Conservation (phyloP, 2,797 vertebrate species). For the Phrynocephalus forsythii region DNA sequence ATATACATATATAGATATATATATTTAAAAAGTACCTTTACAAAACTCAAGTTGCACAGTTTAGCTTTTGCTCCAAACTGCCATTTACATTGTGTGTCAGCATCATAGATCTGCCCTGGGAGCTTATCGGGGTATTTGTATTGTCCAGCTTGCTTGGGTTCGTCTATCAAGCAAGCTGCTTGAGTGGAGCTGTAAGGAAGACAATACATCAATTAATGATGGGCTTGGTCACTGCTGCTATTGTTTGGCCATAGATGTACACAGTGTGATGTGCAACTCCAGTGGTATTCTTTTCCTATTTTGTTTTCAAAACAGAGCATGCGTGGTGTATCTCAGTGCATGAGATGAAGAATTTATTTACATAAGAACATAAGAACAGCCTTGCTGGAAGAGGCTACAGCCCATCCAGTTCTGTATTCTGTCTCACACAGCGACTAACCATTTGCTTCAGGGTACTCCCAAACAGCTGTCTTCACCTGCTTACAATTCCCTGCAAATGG, state of each 20-base stretch:
- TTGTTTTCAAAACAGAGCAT: too few species aligned
- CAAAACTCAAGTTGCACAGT: constrained; percentile 93
- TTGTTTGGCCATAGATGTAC: constrained; percentile 57
- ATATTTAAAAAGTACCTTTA: constrained; percentile 85
- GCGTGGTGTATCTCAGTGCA: too few species aligned
- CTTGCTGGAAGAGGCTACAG: too few species aligned
- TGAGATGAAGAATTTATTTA: too few species aligned
- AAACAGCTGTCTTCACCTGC: too few species aligned
- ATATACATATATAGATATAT: too few species aligned
- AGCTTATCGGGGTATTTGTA: constrained; percentile 95
- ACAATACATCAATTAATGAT: constrained; percentile 60
- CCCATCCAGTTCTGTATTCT: too few species aligned
- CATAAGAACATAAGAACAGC: too few species aligned
- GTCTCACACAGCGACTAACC: too few species aligned
- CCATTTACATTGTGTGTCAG: constrained; percentile 98
- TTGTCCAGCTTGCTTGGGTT: constrained; percentile 93
- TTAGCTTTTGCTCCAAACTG: constrained; percentile 96
- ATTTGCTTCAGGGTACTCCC: too few species aligned
- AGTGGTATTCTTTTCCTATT: neutral
- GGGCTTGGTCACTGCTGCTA: constrained; percentile 51
- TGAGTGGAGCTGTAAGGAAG: constrained; percentile 90
- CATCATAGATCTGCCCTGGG: constrained; percentile 96
- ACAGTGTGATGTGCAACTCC: neutral
- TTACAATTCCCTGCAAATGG: too few species aligned
- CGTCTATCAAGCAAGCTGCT: constrained; percentile 95